Percentiles rank a stretch among this genome's conserved stretches.
phyloP scores from a whole-genome alignment of 2,113 vertebrate species.

The Piaya cayana region DNA sequence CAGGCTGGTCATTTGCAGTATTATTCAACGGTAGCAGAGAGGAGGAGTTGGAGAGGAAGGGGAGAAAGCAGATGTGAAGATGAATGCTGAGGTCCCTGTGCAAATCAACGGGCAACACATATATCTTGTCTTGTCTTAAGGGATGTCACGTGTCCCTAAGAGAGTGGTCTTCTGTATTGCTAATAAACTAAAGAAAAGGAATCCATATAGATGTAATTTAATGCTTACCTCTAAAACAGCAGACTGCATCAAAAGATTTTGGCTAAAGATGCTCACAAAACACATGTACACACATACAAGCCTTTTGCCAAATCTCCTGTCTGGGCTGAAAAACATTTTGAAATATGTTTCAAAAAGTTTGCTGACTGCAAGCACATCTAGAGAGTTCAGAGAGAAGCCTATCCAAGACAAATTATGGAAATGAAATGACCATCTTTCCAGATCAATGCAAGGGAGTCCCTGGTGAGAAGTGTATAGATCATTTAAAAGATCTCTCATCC shows the following conservation, averaged over 20 bases:
- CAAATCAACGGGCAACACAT: neutral
- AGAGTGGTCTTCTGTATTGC: neutral
- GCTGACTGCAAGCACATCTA: neutral
- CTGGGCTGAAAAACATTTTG: neutral
- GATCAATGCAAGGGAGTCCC: slow-evolving; percentile 44
- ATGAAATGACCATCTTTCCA: slow-evolving; percentile 47
- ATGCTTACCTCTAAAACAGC: neutral
- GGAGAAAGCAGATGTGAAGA: neutral
- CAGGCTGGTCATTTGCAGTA: neutral
- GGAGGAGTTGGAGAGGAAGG: neutral
- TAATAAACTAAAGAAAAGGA: neutral
- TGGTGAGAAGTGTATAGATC: neutral
- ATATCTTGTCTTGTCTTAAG: neutral
- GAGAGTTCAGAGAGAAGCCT: neutral
- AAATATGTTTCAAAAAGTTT: neutral
- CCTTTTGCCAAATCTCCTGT: neutral
- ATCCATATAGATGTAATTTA: neutral
- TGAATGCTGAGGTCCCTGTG: neutral
- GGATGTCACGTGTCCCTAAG: neutral
- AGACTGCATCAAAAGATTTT: neutral
- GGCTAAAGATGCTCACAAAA: neutral
- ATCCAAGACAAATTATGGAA: slow-evolving; percentile 9
- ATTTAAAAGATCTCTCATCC: slow-evolving; percentile 24
- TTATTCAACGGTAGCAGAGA: neutral
- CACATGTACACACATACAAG: neutral